These are phyloP conservation scores for Gambusia yucatana DNA, from an alignment of 2,797 vertebrate species.

Conservation along the genomic window DNA sequence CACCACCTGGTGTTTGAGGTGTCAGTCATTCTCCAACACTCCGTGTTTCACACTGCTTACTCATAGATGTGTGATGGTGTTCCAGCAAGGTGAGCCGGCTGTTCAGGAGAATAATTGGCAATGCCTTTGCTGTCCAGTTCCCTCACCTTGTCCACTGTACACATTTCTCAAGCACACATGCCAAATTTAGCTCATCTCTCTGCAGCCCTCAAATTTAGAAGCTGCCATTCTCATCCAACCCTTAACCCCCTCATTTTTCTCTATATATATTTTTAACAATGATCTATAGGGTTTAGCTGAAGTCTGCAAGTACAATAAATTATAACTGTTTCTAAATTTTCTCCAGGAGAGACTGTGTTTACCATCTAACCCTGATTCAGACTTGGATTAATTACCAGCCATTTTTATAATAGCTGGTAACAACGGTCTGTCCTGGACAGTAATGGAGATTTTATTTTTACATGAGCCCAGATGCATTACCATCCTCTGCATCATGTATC, in stretches of 20 bases:
- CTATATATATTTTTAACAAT: constrained; percentile 15
- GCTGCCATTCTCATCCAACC: constrained; percentile 40
- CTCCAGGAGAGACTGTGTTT: constrained; percentile 28
- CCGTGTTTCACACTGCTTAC: constrained; percentile 23
- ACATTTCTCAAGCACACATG: constrained; percentile 19
- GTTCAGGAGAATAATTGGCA: constrained; percentile 50
- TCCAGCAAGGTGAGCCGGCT: constrained; percentile 42
- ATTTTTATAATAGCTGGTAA: constrained; percentile 60
- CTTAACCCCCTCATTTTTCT: background rate
- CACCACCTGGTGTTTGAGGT: background rate
- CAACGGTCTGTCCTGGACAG: constrained; percentile 55
- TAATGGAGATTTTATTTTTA: constrained; percentile 73
- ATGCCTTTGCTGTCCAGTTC: constrained; percentile 11
- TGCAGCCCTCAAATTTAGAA: constrained; percentile 36
- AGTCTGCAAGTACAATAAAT: constrained; percentile 10
- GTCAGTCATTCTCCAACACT: constrained; percentile 29
- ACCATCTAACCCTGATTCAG: constrained; percentile 33
- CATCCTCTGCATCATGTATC: constrained; percentile 63
- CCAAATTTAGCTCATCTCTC: constrained; percentile 55
- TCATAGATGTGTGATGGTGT: constrained; percentile 33
- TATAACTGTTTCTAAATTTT: constrained; percentile 43
- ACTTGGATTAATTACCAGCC: constrained; percentile 54
- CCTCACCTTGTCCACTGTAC: constrained; percentile 42
- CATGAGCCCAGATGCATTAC: constrained; percentile 66
- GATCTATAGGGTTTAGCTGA: constrained; percentile 19